Evolutionary conservation across 2,888 invertebrate species (phyloP), one percentile per base, ranked within the genome.

Genomic region (Meghimatium bilineatum): DNA sequence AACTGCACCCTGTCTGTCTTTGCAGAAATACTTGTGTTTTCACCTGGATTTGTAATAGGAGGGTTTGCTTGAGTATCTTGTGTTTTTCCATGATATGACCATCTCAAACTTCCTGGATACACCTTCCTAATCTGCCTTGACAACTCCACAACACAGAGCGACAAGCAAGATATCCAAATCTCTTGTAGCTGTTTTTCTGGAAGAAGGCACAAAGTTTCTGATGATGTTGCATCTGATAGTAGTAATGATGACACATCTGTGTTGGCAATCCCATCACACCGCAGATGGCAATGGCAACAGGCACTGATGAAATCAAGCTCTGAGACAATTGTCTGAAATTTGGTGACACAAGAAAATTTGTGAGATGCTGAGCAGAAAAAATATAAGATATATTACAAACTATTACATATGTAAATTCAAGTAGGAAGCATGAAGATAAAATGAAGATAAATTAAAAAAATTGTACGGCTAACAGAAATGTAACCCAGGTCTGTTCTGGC

Each of bases 211-310:
- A 80, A 56, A 32, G 14, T 69, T 17, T 29, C 34, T 56, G 56
- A 56, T 56, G 56, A 56, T 56, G 56, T 2, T 23, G 2, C 2
- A 23, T 34, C 56, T 63, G 36, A 38, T 63, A 66, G 20, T 38
- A n/a, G 10, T 23, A 34, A 23, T 34, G 34, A 34, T 36, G 77
- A 66, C 20, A 3, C 1, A 32, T 34, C 56, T 26, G 38, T 38
- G 1, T 26, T 34, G 0, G 23, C 36, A 1, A 32, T 26, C 32
- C 3, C 14, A 34, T 34, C 5, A 38, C 60, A 78, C 17, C 71
- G 52, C 71, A 81, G 63, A 6, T 81, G 81, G n/a, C 81, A 81
- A 14, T 34, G 38, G 36, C 81, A 81, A 44, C 72, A 72, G 12
- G 74, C 36, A 36, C 56, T 60, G 36, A 81, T 44, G 29, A 81